Conservation (phyloP, 2,113 vertebrate species). For the Tichodroma muraria region DNA sequence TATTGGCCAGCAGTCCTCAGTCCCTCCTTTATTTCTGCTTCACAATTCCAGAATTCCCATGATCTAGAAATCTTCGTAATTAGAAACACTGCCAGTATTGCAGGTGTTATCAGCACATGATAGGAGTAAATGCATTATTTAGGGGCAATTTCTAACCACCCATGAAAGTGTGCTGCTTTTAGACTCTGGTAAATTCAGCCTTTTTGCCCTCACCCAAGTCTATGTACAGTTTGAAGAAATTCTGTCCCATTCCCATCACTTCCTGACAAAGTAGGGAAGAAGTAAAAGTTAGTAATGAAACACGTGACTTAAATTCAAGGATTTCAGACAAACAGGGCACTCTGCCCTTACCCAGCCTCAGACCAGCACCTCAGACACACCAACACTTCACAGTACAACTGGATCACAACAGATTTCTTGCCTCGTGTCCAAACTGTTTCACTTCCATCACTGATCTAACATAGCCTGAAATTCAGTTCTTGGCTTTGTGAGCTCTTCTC, state of each 20-base stretch:
- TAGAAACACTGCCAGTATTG: not conserved
- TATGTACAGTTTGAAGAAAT: not conserved
- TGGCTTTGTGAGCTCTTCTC: not conserved
- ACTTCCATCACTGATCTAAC: not conserved
- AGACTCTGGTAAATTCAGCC: not conserved
- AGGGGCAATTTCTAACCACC: not conserved
- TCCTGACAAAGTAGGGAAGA: not conserved
- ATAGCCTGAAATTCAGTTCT: not conserved
- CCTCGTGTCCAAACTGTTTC: not conserved
- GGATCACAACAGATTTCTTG: not conserved
- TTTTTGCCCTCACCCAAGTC: not conserved
- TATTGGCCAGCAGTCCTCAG: not conserved
- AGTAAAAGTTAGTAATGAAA: not conserved
- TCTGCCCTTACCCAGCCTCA: not conserved
- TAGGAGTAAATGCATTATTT: not conserved
- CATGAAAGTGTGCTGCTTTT: rapidly evolving
- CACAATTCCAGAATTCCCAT: not conserved
- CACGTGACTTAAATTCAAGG: not conserved
- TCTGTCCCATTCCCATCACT: not conserved
- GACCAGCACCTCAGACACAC: not conserved
- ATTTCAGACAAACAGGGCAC: not conserved
- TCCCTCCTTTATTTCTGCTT: not conserved
- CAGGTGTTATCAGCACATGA: not conserved
- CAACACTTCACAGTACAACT: rapidly evolving
- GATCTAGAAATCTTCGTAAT: not conserved